Percentiles rank a stretch among this genome's conserved stretches.
phyloP scores from a whole-genome alignment of 2,113 vertebrate genomes.

The Drymodes brunneopygia region DNA sequence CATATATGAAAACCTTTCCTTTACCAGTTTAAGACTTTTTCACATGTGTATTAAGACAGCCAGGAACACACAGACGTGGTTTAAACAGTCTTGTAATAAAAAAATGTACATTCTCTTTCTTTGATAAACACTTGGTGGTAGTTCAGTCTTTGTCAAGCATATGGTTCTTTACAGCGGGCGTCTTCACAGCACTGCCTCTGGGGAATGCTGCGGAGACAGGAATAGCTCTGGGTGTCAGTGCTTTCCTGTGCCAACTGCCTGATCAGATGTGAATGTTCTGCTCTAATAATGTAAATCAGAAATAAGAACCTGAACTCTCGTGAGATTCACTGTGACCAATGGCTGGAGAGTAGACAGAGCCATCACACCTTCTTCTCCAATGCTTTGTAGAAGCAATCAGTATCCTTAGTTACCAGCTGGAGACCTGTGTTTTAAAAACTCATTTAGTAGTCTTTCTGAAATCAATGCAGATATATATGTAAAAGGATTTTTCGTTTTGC shows the following conservation, averaged over 20 bases:
- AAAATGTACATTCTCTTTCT: neutral
- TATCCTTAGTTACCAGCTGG: neutral
- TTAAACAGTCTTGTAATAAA: neutral
- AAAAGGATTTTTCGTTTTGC: neutral
- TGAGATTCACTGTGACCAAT: neutral
- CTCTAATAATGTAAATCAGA: constrained; percentile 12
- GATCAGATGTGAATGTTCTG: constrained; percentile 36
- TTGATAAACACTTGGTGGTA: neutral
- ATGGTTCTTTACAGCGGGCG: neutral
- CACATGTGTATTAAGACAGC: neutral
- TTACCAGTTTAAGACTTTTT: neutral
- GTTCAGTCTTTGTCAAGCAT: neutral
- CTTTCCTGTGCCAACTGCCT: constrained; percentile 12
- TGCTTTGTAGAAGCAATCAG: neutral
- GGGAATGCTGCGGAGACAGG: neutral
- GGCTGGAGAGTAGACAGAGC: neutral
- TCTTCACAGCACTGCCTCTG: neutral
- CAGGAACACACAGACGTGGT: neutral
- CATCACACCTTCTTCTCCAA: neutral
- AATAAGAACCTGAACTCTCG: neutral
- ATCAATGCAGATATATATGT: neutral
- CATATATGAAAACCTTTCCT: neutral
- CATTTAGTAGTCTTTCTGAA: neutral
- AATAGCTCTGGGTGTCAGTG: neutral
- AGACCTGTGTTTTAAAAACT: neutral